Base-by-base conservation (phyloP, 2,113 vertebrate genomes). In the Eonycteris spelaea region DNA sequence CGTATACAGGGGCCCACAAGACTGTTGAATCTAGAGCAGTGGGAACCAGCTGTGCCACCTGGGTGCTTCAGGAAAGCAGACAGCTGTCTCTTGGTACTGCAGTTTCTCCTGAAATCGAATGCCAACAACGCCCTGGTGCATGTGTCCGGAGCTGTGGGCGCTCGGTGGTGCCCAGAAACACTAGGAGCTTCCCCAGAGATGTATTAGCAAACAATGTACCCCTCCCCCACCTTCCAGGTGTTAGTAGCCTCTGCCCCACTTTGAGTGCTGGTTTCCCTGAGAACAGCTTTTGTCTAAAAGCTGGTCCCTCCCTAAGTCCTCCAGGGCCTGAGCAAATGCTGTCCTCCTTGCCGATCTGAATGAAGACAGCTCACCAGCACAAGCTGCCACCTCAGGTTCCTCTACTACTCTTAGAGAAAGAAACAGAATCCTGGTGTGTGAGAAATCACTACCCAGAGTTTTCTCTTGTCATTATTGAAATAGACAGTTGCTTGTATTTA, bases 91-190 rank as follows among this genome's bases (percentile, higher is more conserved):
- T 59, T 45, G 33, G 48, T 63, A 78, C 7, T 43, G 33, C 38
- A 77, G 51, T 74, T 95, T 92, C 91, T 96, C 63, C 43, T 86
- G 84, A 91, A 94, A 97, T 89, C 87, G 89, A 96, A 97, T 45
- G 65, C 55, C 84, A 97, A n/a, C 77, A 94, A 68, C 38, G 63
- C 80, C 59, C 78, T 51, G 43, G 86, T 38, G 59, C 85, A 95
- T 97, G 95, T 97, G 61, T 93, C 86, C 77, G 78, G 26, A 95
- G 79, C 85, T 91, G 92, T 91, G 93, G 79, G 95, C 91, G 95
- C 67, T 98, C 82, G 96, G 75, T 67, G 74, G 18, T 95, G 84
- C 43, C 59, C 78, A 96, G 73, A 73, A 82, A 85, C 82, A 94
- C 74, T 77, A 51, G 86, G 86, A 28, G 19, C 30, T 93, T 96